Evolutionary conservation across 2,113 vertebrate species (phyloP), one percentile per base, ranked within the genome.

Genomic region (Pica pica): DNA sequence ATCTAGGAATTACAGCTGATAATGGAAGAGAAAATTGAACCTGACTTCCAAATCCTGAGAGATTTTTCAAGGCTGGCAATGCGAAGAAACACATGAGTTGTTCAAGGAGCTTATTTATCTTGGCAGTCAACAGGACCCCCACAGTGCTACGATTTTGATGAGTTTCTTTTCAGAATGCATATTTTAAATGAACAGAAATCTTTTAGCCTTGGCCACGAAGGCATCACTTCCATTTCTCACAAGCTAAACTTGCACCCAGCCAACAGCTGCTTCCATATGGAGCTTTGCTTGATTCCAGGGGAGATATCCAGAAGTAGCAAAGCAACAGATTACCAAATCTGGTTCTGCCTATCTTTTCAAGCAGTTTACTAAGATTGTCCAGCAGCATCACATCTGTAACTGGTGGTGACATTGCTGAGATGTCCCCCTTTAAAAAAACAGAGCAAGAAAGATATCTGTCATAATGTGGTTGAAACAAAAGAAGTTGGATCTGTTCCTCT

Each of bases 71-170:
- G 44, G 31, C 23, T 89, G 69, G 80, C 76, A 89, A 61, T 53
- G 60, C 35, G 18, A 94, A 88, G 60, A 88, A 96, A 88, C 39
- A 46, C n/a, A 39, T 13, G 26, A 90, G 31, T 78, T 93, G 20
- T 68, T 94, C 37, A 64, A 74, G 13, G 61, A 93, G 14, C n/a
- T 90, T 31, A 14, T 93, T 92, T 94, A 89, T 90, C 83, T 94
- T 96, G 93, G 88, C 95, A 92, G 57, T 83, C 49, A 81, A 47
- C 49, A 84, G 47, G 44, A 57, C 68, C 73, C 88, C 31, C 56
- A 35, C 41, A 71, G 49, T 79, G 80, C 41, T 41, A 37, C 46
- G 83, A 90, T 73, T 94, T 88, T 96, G 96, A 93, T 81, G 33
- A 84, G 44, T 44, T 93, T 68, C 56, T 90, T 88, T 86, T 86